A percentile compares a stretch with the other conserved stretches of the same genome.
Evolutionary conservation across 2,113 vertebrate genomes (phyloP).

Genomic region (Orcinus orca): DNA sequence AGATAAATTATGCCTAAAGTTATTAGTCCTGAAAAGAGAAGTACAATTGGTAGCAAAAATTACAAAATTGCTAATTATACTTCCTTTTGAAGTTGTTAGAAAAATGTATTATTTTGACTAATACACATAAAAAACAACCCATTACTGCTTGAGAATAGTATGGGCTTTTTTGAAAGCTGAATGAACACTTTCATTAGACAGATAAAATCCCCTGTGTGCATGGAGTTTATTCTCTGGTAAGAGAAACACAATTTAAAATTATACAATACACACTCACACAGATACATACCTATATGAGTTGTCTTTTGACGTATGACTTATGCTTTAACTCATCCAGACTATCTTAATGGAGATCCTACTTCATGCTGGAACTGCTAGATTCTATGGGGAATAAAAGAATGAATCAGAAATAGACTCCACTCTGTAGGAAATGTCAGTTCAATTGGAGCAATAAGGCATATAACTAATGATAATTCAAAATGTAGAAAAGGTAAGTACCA

Average conservation of each 20-base stretch:
- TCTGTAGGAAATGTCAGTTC: not conserved
- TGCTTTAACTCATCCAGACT: not conserved
- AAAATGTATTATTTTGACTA: not conserved
- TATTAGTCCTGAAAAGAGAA: not conserved
- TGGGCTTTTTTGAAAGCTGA: not conserved
- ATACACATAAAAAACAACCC: not conserved
- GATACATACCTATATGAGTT: not conserved
- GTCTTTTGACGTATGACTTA: not conserved
- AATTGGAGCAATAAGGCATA: not conserved
- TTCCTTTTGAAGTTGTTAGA: not conserved
- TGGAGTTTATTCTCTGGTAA: not conserved
- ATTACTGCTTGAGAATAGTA: not conserved
- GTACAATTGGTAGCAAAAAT: not conserved
- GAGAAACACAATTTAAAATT: not conserved
- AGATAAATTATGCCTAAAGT: not conserved
- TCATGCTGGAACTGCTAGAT: not conserved
- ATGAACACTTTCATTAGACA: not conserved
- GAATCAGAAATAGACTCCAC: not conserved
- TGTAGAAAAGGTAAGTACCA: not conserved
- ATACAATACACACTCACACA: not conserved
- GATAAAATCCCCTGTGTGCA: not conserved
- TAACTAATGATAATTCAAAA: not conserved
- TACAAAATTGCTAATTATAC: not conserved
- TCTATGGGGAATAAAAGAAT: not conserved
- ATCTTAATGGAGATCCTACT: not conserved